These are phyloP conservation scores for Pyrgus malvae DNA, from an alignment of 2,888 invertebrate species.

Conservation along the genomic window DNA sequence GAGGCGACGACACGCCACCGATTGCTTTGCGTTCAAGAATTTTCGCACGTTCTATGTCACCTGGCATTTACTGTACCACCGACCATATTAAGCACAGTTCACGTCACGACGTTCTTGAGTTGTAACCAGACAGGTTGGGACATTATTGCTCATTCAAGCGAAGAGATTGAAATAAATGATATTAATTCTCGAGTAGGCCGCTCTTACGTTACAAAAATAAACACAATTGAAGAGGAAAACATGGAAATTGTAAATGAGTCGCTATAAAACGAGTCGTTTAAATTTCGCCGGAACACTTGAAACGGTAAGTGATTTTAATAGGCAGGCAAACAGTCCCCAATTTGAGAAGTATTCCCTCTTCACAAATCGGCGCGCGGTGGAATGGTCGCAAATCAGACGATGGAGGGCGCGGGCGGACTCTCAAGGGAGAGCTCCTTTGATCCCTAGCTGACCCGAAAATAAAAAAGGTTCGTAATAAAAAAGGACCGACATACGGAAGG, in stretches of 20 bases:
- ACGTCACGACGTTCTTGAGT: slow-evolving; percentile 30
- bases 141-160: slow-evolving; percentile 24
- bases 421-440: slow-evolving; percentile 78
- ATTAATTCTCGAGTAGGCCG: slow-evolving; percentile 11
- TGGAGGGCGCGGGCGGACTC: slow-evolving; percentile 56
- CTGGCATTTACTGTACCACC: slow-evolving; percentile 18
- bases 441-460: slow-evolving; percentile 81
- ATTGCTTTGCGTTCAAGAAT: slow-evolving; percentile 48
- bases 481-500: slow-evolving; percentile 81
- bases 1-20: slow-evolving; percentile 46
- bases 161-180: slow-evolving; percentile 2
- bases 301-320: slow-evolving; percentile 77
- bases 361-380: slow-evolving; percentile 76
- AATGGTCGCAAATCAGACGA: slow-evolving; percentile 76
- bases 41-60: slow-evolving; percentile 53
- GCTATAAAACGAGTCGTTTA: slow-evolving; percentile 52
- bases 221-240: slow-evolving; percentile 32
- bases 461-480: slow-evolving; percentile 82
- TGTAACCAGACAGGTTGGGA: slow-evolving; percentile 29
- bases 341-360: slow-evolving; percentile 76
- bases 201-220: slow-evolving; percentile 3
- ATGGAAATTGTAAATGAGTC: slow-evolving; percentile 42
- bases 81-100: slow-evolving; percentile 36
- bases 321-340: slow-evolving; percentile 74
- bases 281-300: slow-evolving; percentile 50